A percentile compares a stretch with the other conserved stretches of the same genome.
Conservation (phyloP, 2,888 invertebrate genomes). For the Cosmia pyralina region DNA sequence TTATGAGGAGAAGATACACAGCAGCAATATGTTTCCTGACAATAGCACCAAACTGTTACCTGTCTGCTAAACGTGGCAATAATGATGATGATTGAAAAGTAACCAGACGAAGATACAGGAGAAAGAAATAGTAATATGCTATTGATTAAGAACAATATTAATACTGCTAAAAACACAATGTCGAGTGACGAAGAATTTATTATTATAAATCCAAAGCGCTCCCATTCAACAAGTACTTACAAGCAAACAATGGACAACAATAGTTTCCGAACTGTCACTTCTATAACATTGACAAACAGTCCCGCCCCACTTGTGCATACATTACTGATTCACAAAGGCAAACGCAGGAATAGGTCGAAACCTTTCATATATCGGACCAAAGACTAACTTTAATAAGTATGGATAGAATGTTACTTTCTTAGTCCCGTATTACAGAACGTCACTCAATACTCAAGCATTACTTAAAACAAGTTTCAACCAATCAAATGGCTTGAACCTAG, state of each 20-base stretch:
- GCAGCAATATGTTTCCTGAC: no score
- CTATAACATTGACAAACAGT: conserved; percentile 57
- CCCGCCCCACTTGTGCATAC: conserved; percentile 63
- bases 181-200: conserved; percentile 9
- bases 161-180: conserved; percentile 7
- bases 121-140: no score
- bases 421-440: no score
- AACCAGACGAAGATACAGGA: no score
- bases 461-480: no score
- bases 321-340: conserved; percentile 65
- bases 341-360: conserved; percentile 44
- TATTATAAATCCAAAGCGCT: conserved; percentile 30
- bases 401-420: neutral
- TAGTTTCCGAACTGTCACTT: conserved; percentile 57
- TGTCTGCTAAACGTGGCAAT: no score
- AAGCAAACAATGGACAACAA: conserved; percentile 50
- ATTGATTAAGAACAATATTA: neutral
- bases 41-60: no score
- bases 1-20: no score
- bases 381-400: conserved; percentile 47
- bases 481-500: no score
- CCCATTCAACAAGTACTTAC: conserved; percentile 44
- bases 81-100: no score
- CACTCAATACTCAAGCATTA: no score
- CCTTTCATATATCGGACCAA: conserved; percentile 48